Conservation (phyloP, 1,140 invertebrate species). For the Tyrophagus putrescentiae region DNA sequence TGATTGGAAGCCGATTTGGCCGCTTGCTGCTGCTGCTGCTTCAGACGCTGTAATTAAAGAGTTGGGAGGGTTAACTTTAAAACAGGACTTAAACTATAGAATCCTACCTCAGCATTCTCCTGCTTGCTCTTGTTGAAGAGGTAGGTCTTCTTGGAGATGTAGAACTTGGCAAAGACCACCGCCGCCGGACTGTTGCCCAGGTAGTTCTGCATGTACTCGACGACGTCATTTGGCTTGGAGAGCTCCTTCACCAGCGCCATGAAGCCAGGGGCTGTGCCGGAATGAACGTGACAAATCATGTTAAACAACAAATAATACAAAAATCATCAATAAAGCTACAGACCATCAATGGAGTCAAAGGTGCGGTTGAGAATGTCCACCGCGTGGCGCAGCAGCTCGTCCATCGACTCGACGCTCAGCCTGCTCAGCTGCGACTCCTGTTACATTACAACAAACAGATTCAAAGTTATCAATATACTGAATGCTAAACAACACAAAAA, state of each 20-base stretch:
- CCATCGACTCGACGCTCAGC: background rate
- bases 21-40: background rate
- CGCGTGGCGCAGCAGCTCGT: background rate
- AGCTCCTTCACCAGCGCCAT: slow-evolving; percentile 75
- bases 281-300: slow-evolving; percentile 25
- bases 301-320: background rate
- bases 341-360: slow-evolving; percentile 9
- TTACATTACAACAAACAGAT: background rate
- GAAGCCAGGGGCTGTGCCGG: slow-evolving; percentile 86
- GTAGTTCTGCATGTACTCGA: slow-evolving; percentile 78
- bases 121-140: slow-evolving; percentile 42
- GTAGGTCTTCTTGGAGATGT: slow-evolving; percentile 65
- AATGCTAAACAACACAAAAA: background rate
- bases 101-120: slow-evolving; percentile 33
- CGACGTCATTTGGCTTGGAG: slow-evolving; percentile 69
- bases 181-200: slow-evolving; percentile 63
- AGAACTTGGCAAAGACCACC: slow-evolving; percentile 69
- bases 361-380: background rate
- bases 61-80: too few species aligned
- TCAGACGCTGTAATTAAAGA: background rate
- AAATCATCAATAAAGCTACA: background rate
- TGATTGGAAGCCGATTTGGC: background rate
- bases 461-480: background rate
- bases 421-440: background rate
- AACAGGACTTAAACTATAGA: background rate